Percentiles rank a stretch among this genome's conserved stretches.
These are phyloP conservation scores for Balearica regulorum DNA, from an alignment of 2,797 vertebrate species.

Conservation along the genomic window DNA sequence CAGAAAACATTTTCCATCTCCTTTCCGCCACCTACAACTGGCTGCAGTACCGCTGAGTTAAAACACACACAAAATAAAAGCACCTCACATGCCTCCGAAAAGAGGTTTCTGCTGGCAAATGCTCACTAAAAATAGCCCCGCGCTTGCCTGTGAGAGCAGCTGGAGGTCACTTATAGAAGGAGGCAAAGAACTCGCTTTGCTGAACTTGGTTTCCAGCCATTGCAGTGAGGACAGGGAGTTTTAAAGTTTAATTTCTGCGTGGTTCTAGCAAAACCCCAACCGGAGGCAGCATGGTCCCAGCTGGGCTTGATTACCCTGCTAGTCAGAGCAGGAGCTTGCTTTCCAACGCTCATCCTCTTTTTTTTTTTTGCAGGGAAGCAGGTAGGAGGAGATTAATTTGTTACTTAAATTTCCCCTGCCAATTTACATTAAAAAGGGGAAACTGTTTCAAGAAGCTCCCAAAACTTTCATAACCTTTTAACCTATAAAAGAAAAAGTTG, in stretches of 20 bases:
- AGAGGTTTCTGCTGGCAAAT: neutral
- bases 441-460: neutral
- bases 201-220: neutral
- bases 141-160: neutral
- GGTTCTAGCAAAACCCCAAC: neutral
- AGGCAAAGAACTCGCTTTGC: neutral
- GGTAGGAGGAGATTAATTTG: neutral
- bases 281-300: neutral
- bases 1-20: slow-evolving; percentile 47
- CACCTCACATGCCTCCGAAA: neutral
- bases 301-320: neutral
- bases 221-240: neutral
- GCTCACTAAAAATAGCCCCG: neutral
- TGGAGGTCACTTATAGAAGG: neutral
- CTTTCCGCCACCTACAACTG: neutral
- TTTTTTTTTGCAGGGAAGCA: neutral
- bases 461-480: slow-evolving; percentile 21
- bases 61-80: neutral
- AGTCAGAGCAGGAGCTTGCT: neutral
- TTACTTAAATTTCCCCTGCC: slow-evolving; percentile 32
- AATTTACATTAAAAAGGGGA: slow-evolving; percentile 31
- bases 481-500: neutral
- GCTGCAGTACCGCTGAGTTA: neutral
- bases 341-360: neutral
- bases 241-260: neutral